These are phyloP conservation scores for Sardina pilchardus DNA, from an alignment of 2,113 vertebrate species.

Conservation along the genomic window DNA sequence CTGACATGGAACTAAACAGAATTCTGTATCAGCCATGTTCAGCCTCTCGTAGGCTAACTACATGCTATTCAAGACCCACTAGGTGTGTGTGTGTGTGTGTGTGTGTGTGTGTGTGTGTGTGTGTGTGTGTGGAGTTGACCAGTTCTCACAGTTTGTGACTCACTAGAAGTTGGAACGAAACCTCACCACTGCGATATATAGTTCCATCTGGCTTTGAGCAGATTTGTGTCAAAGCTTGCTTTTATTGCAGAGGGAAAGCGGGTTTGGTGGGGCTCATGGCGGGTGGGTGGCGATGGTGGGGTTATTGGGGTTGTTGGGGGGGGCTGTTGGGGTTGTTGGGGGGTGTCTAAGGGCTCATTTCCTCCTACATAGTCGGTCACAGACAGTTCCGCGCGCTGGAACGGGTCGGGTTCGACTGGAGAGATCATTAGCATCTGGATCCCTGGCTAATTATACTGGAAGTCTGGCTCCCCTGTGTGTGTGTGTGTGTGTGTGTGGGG, in stretches of 20 bases:
- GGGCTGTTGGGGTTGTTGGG: neutral
- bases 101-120: neutral
- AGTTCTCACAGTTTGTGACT: neutral
- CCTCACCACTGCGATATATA: constrained; percentile 57
- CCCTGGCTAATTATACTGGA: constrained; percentile 61
- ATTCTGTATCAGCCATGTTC: constrained; percentile 41
- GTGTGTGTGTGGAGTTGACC: constrained; percentile 27
- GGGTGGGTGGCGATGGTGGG: constrained; percentile 17
- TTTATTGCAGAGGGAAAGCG: constrained; percentile 62
- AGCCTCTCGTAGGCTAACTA: constrained; percentile 24
- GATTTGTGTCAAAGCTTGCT: constrained; percentile 66
- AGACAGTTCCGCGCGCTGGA: constrained; percentile 61
- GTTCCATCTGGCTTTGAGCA: constrained; percentile 65
- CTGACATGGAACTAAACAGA: constrained; percentile 56
- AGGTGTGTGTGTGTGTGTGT: neutral
- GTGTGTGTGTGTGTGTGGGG: neutral
- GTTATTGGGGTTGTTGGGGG: neutral
- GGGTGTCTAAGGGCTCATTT: constrained; percentile 5
- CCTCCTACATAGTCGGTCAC: constrained; percentile 44
- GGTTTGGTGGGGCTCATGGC: constrained; percentile 62
- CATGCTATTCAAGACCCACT: neutral
- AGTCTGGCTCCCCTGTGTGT: constrained; percentile 49
- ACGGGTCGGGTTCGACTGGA: constrained; percentile 61
- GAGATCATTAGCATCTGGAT: constrained; percentile 65
- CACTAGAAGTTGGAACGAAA: constrained; percentile 57